phyloP scores from a whole-genome alignment of 2,113 vertebrate genomes.

The Semicossyphus pulcher region DNA sequence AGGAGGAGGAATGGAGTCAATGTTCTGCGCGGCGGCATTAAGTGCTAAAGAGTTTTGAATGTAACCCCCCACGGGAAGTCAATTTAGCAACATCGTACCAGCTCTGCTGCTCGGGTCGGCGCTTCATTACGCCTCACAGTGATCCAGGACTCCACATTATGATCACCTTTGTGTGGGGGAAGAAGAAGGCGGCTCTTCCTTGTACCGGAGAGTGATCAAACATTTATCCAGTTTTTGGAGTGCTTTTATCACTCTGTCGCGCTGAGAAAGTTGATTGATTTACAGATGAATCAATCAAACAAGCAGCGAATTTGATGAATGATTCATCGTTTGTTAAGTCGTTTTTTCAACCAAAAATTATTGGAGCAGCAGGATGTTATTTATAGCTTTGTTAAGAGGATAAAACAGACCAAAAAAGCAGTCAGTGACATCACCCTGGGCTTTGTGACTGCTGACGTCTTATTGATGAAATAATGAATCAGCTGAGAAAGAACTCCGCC shows the following conservation, averaged over 20 bases:
- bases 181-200: neutral
- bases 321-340: neutral
- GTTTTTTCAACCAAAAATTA: neutral
- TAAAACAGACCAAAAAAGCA: too few species aligned
- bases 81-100: constrained; percentile 47
- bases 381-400: too few species aligned
- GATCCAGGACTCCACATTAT: constrained; percentile 6
- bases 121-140: constrained; percentile 42
- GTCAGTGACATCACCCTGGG: neutral
- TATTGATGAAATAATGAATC: neutral
- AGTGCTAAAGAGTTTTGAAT: constrained; percentile 49
- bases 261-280: neutral
- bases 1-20: constrained; percentile 14
- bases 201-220: neutral
- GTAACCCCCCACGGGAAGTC: constrained; percentile 32
- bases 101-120: constrained; percentile 26
- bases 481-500: neutral
- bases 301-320: neutral
- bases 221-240: constrained; percentile 7
- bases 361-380: too few species aligned
- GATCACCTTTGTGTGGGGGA: constrained; percentile 2
- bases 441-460: neutral
- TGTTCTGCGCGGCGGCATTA: constrained; percentile 1
- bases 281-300: neutral
- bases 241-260: neutral